A percentile compares a stretch with the other conserved stretches of the same genome.
Conservation (phyloP, 2,113 vertebrate species). For the Poeciliopsis turrubarensis region DNA sequence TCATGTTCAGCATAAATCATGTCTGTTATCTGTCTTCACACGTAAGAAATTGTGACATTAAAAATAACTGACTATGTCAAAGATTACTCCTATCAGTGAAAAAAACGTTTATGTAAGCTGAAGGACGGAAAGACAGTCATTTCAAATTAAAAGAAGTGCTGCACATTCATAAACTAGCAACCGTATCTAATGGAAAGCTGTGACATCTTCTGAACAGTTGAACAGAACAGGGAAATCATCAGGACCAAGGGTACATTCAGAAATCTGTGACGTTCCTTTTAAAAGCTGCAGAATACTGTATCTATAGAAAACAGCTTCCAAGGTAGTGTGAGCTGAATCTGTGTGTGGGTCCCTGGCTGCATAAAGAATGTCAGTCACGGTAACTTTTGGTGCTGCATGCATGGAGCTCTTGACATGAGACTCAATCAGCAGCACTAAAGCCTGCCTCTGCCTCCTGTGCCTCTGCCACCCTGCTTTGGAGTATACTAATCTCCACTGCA, state of each 20-base stretch:
- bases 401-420: conserved; percentile 73
- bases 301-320: conserved; percentile 58
- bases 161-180: not conserved
- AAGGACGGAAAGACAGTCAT: not conserved
- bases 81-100: not conserved
- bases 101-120: not conserved
- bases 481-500: conserved; percentile 76
- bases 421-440: conserved; percentile 80
- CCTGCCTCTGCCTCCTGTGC: conserved; percentile 66
- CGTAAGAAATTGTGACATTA: not conserved
- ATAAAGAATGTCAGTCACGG: conserved; percentile 70
- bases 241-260: conserved; percentile 30
- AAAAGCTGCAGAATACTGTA: conserved; percentile 37
- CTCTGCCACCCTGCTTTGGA: conserved; percentile 69
- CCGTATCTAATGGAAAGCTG: not conserved
- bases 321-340: conserved; percentile 34
- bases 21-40: not conserved
- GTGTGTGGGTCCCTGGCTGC: conserved; percentile 25
- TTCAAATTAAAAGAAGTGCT: not conserved
- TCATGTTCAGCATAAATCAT: too few species aligned
- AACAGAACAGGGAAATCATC: conserved; percentile 10
- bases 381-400: conserved; percentile 62
- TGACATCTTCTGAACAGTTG: not conserved
- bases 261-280: conserved; percentile 20
- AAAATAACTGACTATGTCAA: not conserved